Conservation (phyloP, 1,140 invertebrate genomes). For the Halyomorpha halys region DNA sequence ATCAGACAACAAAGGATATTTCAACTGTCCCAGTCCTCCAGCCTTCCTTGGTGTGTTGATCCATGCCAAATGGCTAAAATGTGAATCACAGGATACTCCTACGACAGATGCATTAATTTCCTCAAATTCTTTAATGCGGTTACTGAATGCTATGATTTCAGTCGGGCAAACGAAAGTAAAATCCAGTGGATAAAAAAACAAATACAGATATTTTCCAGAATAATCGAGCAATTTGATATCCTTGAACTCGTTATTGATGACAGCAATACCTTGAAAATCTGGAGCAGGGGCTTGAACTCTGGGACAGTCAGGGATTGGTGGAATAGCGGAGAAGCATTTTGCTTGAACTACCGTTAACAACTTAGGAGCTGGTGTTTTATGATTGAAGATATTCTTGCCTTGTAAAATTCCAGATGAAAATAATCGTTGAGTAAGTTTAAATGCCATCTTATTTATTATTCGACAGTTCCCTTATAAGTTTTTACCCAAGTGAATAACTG, state of each 20-base stretch:
- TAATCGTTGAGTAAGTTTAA: too few species aligned
- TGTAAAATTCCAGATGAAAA: too few species aligned
- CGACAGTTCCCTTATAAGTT: too few species aligned
- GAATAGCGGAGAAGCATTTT: too few species aligned
- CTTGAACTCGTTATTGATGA: slow-evolving; percentile 82
- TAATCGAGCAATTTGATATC: slow-evolving; percentile 76
- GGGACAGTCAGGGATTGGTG: not conserved
- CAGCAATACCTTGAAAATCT: slow-evolving; percentile 76
- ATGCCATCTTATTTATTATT: too few species aligned
- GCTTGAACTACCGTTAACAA: too few species aligned
- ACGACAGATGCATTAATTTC: slow-evolving; percentile 54
- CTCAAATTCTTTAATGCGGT: slow-evolving; percentile 50
- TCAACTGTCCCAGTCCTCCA: slow-evolving; percentile 81
- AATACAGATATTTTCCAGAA: slow-evolving; percentile 86
- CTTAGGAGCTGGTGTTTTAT: too few species aligned
- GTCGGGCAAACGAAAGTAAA: slow-evolving; percentile 76
- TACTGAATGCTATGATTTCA: slow-evolving; percentile 62
- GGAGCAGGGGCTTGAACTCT: slow-evolving; percentile 77
- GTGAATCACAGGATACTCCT: slow-evolving; percentile 56
- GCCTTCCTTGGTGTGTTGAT: slow-evolving; percentile 65
- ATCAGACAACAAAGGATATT: slow-evolving; percentile 87
- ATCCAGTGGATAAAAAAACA: slow-evolving; percentile 92
- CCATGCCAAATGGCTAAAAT: slow-evolving; percentile 62
- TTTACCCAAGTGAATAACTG: too few species aligned
- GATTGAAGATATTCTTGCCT: too few species aligned